Conservation (phyloP, 2,113 vertebrate species). For the Eidolon helvum region DNA sequence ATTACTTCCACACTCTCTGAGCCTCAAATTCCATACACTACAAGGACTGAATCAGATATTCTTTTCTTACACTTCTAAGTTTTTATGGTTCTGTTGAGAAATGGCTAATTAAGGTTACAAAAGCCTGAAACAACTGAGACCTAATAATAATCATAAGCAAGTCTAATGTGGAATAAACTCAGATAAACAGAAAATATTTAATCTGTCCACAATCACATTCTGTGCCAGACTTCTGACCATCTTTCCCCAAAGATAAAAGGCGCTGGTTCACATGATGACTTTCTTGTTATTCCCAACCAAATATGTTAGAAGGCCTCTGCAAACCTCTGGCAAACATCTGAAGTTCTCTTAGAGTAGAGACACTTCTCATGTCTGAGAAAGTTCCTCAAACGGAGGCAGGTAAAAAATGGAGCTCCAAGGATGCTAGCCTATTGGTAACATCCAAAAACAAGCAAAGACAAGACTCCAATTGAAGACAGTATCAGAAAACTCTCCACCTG, state of each 20-base stretch:
- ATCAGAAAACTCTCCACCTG: background rate
- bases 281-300: background rate
- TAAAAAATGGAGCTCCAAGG: background rate
- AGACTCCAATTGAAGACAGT: background rate
- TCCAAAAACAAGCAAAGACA: background rate
- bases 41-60: background rate
- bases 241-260: background rate
- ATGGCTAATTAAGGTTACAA: background rate
- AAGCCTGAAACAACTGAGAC: background rate
- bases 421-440: background rate
- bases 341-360: background rate
- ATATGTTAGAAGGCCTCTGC: background rate
- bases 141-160: background rate
- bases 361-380: background rate
- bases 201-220: background rate
- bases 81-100: conserved; percentile 9
- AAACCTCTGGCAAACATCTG: background rate
- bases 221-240: background rate
- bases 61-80: background rate
- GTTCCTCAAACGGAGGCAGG: background rate
- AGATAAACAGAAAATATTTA: background rate
- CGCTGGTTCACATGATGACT: background rate
- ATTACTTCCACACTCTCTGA: background rate
- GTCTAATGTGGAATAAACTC: background rate
- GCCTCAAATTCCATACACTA: background rate